Percentiles rank a stretch among this genome's conserved stretches.
These are phyloP conservation scores for Icerya purchasi DNA, from an alignment of 2,888 invertebrate genomes.

Conservation along the genomic window DNA sequence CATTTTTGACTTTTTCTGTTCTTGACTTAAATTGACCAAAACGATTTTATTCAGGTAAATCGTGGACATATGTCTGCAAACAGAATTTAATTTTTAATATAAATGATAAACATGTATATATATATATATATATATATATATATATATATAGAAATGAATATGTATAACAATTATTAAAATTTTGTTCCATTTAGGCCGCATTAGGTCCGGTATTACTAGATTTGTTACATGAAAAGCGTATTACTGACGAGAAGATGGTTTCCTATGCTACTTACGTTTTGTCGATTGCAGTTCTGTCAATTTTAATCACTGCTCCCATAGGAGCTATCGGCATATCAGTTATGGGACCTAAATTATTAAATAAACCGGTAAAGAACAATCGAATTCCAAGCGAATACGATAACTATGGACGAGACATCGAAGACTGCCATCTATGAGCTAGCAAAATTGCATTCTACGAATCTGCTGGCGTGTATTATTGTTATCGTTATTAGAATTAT, in stretches of 20 bases:
- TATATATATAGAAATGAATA: not conserved
- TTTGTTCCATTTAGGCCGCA: slow-evolving; percentile 41
- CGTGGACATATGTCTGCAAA: too few species aligned
- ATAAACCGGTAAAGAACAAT: too few species aligned
- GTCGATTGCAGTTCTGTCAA: slow-evolving; percentile 26
- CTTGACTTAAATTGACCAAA: too few species aligned
- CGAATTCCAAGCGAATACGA: too few species aligned
- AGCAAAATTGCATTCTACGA: too few species aligned
- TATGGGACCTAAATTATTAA: slow-evolving; percentile 22
- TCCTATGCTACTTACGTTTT: slow-evolving; percentile 21
- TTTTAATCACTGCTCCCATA: slow-evolving; percentile 27
- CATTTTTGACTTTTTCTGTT: too few species aligned
- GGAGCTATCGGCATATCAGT: slow-evolving; percentile 24
- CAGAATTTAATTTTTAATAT: too few species aligned
- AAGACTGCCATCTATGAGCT: too few species aligned
- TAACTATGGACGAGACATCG: too few species aligned
- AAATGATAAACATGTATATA: not conserved
- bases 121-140: not conserved
- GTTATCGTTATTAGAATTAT: too few species aligned
- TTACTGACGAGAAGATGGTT: not conserved
- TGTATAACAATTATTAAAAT: not conserved
- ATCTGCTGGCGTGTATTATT: too few species aligned
- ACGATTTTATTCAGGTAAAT: too few species aligned
- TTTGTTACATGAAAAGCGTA: slow-evolving; percentile 29
- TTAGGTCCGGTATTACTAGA: slow-evolving; percentile 56